Evolutionary conservation across 2,888 invertebrate species (phyloP), one percentile per base, ranked within the genome.

Genomic region (Ariolimax columbianus): DNA sequence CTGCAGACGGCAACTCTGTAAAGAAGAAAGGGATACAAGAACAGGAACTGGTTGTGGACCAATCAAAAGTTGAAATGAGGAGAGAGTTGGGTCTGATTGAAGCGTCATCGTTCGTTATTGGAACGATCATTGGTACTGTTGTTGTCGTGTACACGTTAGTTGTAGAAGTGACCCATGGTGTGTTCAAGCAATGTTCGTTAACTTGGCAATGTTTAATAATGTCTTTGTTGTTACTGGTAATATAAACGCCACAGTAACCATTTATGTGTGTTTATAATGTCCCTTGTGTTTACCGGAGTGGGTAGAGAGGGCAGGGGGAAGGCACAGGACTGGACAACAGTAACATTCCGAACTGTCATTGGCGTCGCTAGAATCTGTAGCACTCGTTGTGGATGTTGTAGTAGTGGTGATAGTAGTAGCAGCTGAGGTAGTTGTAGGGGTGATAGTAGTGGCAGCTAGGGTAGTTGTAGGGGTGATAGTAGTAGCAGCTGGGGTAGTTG

Each of bases 61-160:
- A 11, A n/a, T 55, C 51, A 23, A 77, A 63, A 40, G 75, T 82
- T 33, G 33, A 51, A 33, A 0, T 82, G 63, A 75, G n/a, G 38
- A 59, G 72, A 75, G 75, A 75, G 36, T 36, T 82, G 19, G 82
- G 82, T 17, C 43, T 82, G 0, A 33, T 77, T 1, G 75, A 77
- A 43, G 77, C 82, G 0, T 26, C 82, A 1, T 82, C 82, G 9
- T 11, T 82, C 2, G 82, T 82, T 0, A 43, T 82, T 63, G 82
- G 82, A 55, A 63, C 43, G 36, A 77, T 82, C 26, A 82, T 82
- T 66, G 82, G 82, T 82, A 66, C 11, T 2, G 7, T 19, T 70
- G 1, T 38, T 7, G 23, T 55, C 2, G 3, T 66, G 7, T 23
- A 3, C 33, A 38, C 19, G n/a, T n/a, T n/a, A n/a, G n/a, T n/a